Conservation (phyloP, 2,113 vertebrate genomes). For the Thomomys bottae region DNA sequence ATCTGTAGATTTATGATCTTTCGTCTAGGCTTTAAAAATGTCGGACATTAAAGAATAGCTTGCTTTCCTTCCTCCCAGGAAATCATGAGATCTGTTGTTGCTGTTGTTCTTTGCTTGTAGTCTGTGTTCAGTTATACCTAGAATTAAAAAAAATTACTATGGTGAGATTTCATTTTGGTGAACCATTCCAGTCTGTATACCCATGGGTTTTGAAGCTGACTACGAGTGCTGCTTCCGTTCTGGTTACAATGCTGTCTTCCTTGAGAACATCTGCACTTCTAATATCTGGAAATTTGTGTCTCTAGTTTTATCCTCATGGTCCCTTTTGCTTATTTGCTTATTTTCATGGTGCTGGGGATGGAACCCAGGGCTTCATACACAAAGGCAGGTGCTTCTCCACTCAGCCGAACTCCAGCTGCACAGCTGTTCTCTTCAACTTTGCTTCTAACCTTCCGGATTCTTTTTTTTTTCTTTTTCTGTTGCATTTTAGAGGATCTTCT, state of each 20-base stretch:
- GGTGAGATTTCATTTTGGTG: neutral
- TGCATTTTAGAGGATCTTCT: neutral
- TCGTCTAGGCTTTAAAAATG: neutral
- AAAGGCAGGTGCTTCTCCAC: neutral
- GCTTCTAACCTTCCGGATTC: neutral
- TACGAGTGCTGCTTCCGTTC: neutral
- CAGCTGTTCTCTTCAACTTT: neutral
- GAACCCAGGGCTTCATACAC: neutral
- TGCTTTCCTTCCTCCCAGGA: conserved; percentile 12
- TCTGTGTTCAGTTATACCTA: neutral
- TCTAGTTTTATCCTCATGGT: neutral
- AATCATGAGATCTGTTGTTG: neutral
- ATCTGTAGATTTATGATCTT: neutral
- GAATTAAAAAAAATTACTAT: neutral
- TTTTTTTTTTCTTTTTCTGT: neutral
- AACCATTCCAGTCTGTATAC: too few relatives aligned
- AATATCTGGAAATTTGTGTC: neutral
- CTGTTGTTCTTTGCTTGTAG: neutral
- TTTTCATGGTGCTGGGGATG: neutral
- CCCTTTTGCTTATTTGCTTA: neutral
- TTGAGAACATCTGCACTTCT: neutral
- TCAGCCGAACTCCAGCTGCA: neutral
- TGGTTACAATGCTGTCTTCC: neutral
- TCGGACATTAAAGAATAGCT: neutral
- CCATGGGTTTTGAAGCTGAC: neutral